Evolutionary conservation across 2,113 vertebrate genomes (phyloP).

Genomic region (Gallinago undulata): DNA sequence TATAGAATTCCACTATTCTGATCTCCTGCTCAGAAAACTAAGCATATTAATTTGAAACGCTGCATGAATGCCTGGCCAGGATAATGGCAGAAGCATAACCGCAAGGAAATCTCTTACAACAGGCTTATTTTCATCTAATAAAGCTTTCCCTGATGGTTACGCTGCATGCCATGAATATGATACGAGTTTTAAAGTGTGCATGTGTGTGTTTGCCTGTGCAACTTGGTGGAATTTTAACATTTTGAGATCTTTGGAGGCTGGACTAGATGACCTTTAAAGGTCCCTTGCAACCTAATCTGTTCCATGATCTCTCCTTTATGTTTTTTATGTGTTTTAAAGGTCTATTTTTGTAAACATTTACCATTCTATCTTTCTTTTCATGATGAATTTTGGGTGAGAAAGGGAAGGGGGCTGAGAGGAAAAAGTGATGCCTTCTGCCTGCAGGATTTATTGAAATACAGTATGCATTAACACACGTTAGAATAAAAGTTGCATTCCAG

Average conservation of each 20-base stretch:
- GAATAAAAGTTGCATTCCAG: neutral
- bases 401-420: neutral
- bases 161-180: conserved; percentile 65
- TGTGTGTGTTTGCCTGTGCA: conserved; percentile 11
- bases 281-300: neutral
- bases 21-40: conserved; percentile 70
- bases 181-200: conserved; percentile 54
- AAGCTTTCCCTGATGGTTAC: conserved; percentile 68
- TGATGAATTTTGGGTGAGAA: neutral
- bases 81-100: conserved; percentile 77
- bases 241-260: neutral
- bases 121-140: conserved; percentile 80
- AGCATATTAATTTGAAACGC: conserved; percentile 79
- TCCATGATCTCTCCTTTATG: neutral
- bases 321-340: neutral
- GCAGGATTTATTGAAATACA: neutral
- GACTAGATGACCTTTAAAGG: neutral
- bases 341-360: neutral
- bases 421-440: neutral
- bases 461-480: neutral
- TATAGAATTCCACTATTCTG: conserved; percentile 68
- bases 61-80: conserved; percentile 60
- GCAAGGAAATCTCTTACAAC: conserved; percentile 77
- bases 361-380: neutral
- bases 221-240: conserved; percentile 11